A percentile compares a stretch with the other conserved stretches of the same genome.
Conservation (phyloP, 37 sponge, comb jelly and placozoan genomes). For the Axinella damicornis region DNA sequence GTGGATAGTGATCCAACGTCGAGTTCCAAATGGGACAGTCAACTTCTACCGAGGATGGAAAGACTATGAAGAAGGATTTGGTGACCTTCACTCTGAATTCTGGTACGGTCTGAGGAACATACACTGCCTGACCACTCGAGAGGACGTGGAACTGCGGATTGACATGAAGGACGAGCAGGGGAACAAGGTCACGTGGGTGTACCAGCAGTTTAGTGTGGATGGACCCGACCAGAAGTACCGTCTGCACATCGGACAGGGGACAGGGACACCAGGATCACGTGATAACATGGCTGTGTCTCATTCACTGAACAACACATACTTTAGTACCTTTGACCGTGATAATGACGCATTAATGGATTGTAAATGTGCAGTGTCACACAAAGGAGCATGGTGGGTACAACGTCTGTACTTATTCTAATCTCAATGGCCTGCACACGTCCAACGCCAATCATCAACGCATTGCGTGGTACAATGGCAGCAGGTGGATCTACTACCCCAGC, state of each 20-base stretch:
- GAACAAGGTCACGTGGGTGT: neutral
- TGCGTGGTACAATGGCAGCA: too few species aligned
- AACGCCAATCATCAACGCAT: too few species aligned
- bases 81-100: constrained; percentile 23
- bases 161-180: neutral
- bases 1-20: constrained; percentile 31
- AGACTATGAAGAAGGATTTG: constrained; percentile 41
- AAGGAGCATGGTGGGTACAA: neutral
- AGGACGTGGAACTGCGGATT: constrained; percentile 8
- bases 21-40: constrained; percentile 32
- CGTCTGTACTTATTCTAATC: too few species aligned
- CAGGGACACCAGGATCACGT: constrained; percentile 3
- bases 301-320: neutral
- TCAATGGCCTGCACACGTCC: neutral
- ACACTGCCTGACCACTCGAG: constrained; percentile 30
- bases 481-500: too few species aligned
- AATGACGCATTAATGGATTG: neutral
- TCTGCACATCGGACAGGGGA: constrained; percentile 12
- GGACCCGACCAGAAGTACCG: constrained; percentile 23
- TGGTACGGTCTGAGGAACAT: constrained; percentile 55
- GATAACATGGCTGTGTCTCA: neutral
- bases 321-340: constrained; percentile 30
- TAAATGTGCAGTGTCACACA: too few species aligned
- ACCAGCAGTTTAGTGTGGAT: constrained; percentile 25
- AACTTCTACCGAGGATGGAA: constrained; percentile 21